Conservation (phyloP, 2,797 vertebrate genomes). For the Eulemur albifrons region DNA sequence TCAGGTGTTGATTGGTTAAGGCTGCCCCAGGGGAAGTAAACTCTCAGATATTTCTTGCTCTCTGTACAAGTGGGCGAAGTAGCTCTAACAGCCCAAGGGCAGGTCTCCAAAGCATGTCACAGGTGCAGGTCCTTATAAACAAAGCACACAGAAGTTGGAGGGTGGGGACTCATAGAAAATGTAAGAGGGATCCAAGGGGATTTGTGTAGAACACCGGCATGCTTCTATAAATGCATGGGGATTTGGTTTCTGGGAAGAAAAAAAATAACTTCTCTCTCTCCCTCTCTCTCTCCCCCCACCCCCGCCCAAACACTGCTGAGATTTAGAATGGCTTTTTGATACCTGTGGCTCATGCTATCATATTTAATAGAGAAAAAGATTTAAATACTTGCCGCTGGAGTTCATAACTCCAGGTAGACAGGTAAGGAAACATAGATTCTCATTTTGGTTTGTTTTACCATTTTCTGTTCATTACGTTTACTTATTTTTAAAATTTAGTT, state of each 20-base stretch:
- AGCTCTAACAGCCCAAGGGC: neutral
- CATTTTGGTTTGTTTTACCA: neutral
- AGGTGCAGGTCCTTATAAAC: neutral
- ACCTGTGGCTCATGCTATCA: neutral
- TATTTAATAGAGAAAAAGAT: neutral
- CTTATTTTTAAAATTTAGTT: conserved; percentile 41
- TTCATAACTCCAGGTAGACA: neutral
- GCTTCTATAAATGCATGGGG: neutral
- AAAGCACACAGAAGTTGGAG: neutral
- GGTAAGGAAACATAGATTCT: neutral
- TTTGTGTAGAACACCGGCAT: neutral
- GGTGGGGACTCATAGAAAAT: neutral
- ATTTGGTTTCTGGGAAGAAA: conserved; percentile 11
- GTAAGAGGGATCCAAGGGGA: neutral
- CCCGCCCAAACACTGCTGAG: neutral
- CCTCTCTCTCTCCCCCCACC: no score
- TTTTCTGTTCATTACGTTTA: conserved; percentile 29
- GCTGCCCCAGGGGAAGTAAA: neutral
- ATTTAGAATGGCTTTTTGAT: neutral
- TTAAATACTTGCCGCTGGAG: neutral
- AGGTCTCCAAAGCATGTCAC: neutral
- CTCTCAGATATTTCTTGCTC: neutral
- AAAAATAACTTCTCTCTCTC: neutral
- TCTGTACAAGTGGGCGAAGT: neutral
- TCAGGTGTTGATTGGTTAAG: neutral